phyloP scores from a whole-genome alignment of 2,113 vertebrate species.

The Ctenodactylus gundi region DNA sequence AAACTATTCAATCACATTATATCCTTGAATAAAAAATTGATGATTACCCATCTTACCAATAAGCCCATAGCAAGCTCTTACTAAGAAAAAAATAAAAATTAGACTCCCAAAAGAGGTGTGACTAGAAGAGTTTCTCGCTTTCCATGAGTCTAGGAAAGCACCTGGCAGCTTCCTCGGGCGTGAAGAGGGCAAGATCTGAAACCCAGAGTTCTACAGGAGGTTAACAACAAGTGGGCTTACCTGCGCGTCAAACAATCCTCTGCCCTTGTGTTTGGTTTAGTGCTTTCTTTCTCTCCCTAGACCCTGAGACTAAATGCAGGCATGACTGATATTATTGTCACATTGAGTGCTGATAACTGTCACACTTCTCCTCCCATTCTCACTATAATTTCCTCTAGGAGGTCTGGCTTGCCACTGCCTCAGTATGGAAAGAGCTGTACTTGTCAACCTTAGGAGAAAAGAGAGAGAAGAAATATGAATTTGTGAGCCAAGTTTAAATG shows the following conservation, averaged over 20 bases:
- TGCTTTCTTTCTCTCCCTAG: constrained; percentile 39
- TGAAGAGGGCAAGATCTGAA: not conserved
- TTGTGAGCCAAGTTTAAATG: constrained; percentile 54
- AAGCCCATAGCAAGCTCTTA: not conserved
- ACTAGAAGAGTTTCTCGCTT: not conserved
- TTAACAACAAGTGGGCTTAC: not conserved
- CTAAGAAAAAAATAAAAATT: not conserved
- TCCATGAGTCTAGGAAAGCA: not conserved
- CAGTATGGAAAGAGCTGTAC: constrained; percentile 42
- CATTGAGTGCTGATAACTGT: constrained; percentile 68
- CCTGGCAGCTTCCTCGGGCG: not conserved
- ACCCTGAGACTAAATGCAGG: constrained; percentile 50
- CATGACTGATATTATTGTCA: constrained; percentile 73
- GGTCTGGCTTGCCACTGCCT: constrained; percentile 36
- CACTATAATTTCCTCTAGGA: constrained; percentile 71
- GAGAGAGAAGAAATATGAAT: constrained; percentile 67
- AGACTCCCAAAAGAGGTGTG: not conserved
- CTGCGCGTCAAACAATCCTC: not conserved
- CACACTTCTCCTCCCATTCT: constrained; percentile 44
- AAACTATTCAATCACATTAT: not conserved
- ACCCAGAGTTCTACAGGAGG: not conserved
- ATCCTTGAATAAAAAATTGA: not conserved
- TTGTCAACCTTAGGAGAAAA: constrained; percentile 67
- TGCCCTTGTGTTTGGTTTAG: constrained; percentile 36
- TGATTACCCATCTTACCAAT: not conserved